Evolutionary conservation across 2,113 vertebrate species (phyloP).

Genomic region (Rutilus rutilus): DNA sequence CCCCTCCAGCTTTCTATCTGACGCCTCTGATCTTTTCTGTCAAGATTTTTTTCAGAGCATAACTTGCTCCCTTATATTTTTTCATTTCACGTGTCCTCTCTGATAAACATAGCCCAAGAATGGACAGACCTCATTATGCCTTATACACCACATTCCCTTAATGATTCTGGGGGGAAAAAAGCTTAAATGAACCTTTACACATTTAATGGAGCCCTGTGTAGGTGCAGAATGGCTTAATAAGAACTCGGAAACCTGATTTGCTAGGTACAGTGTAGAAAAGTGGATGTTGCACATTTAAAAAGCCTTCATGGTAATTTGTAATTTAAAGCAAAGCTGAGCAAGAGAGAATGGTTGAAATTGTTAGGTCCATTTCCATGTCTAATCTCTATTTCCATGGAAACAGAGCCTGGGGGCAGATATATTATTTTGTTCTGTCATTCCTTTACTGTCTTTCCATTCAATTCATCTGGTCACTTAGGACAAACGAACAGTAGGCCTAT

Average conservation of each 20-base stretch:
- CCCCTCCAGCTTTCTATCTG: constrained; percentile 42
- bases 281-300: constrained; percentile 15
- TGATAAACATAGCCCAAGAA: constrained; percentile 33
- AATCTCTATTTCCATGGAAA: constrained; percentile 53
- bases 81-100: constrained; percentile 45
- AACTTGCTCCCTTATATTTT: constrained; percentile 56
- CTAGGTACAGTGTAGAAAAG: constrained; percentile 28
- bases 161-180: constrained; percentile 31
- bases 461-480: not conserved
- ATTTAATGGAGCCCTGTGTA: constrained; percentile 26
- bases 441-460: not conserved
- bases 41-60: constrained; percentile 47
- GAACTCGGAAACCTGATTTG: not conserved
- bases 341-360: not conserved
- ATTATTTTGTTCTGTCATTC: constrained; percentile 7
- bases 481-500: not conserved
- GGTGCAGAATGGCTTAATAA: not conserved
- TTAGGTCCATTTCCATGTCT: not conserved
- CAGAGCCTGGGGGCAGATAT: constrained; percentile 4
- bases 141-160: constrained; percentile 10
- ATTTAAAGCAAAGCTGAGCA: not conserved
- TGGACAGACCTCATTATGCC: constrained; percentile 40
- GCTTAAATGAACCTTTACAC: constrained; percentile 31
- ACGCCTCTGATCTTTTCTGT: constrained; percentile 61
- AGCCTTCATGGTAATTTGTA: constrained; percentile 21